phyloP scores from a whole-genome alignment of 2,797 vertebrate species.

The Macroramphosus scolopax region DNA sequence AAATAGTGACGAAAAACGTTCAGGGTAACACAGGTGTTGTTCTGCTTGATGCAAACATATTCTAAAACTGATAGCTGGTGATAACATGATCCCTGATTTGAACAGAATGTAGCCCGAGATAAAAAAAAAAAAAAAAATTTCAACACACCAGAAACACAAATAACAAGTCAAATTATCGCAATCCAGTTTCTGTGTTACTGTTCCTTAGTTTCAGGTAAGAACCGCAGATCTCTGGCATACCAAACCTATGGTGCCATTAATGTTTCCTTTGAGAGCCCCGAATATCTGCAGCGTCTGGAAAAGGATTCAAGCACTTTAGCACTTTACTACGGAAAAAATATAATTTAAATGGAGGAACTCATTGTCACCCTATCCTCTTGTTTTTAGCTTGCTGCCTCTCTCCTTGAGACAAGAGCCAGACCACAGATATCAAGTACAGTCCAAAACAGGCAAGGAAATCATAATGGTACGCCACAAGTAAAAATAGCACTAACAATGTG shows the following conservation, averaged over 20 bases:
- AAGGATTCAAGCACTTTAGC: background rate
- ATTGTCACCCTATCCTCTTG: conserved; percentile 24
- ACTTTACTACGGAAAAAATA: no score
- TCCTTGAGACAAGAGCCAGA: conserved; percentile 84
- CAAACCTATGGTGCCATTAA: conserved; percentile 3
- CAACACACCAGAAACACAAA: conserved; percentile 34
- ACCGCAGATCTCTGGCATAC: conserved; percentile 14
- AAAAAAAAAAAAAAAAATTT: conserved; percentile 16
- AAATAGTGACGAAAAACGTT: conserved; percentile 18
- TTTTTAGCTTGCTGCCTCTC: conserved; percentile 64
- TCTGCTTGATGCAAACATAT: conserved; percentile 39
- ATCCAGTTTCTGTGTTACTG: conserved; percentile 21
- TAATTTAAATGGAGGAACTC: no score
- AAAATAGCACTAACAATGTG: conserved; percentile 84
- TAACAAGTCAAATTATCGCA: conserved; percentile 9
- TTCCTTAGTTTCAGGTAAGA: conserved; percentile 25
- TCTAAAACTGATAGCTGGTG: conserved; percentile 36
- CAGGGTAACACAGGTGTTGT: conserved; percentile 1
- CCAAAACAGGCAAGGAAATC: conserved; percentile 90
- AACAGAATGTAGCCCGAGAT: conserved; percentile 30
- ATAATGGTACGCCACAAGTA: conserved; percentile 84
- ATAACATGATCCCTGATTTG: conserved; percentile 26
- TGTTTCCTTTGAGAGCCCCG: conserved; percentile 5
- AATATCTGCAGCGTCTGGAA: background rate
- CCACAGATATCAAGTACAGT: conserved; percentile 88